Evolutionary conservation across 2,888 invertebrate genomes (phyloP), one percentile per base, ranked within the genome.

Genomic region (Scaptomyza reducta): DNA sequence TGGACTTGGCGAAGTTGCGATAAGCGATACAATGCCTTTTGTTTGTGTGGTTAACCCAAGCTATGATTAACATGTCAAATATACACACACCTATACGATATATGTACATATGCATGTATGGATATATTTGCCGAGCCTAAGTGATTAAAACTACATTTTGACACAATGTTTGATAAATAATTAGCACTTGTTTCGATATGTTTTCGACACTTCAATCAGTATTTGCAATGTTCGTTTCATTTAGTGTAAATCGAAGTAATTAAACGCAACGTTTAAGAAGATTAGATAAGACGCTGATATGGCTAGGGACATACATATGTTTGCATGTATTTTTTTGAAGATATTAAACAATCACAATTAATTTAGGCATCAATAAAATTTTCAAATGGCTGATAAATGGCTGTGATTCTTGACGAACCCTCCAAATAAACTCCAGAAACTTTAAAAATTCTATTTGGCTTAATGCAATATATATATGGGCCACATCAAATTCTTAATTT

Each of bases 51-150:
- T 40, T 40, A 13, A 40, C 14, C 13, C 2, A 16, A 13, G n/a
- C 57, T n/a, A 66, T 63, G 67, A 76, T 71, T 62, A 57, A 67
- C 46, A 57, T 63, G 59, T 53, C 46, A 35, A 3, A 53, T 2
- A 38, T 14, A 58, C 25, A 45, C 38, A 29, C 31, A 27, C 27
- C 2, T 6, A 27, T 27, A 6, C 5, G 5, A 27, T 5, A 27
- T 27, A 27, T 27, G 27, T 27, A 27, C 7, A 7, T 27, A 27
- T 5, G 27, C 5, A 7, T 11, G 9, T 14, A 27, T 6, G 14
- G n/a, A n/a, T 29, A 29, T 31, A 49, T 35, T 42, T 40, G 42
- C 55, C 45, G 55, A 44, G 29, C 44, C 14, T 29, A 57, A 69
- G 41, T 59, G 62, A 42, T 59, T 59, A 25, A 40, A 33, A 44